Conservation (phyloP, 1,140 invertebrate species). For the Diachasma alloeum region DNA sequence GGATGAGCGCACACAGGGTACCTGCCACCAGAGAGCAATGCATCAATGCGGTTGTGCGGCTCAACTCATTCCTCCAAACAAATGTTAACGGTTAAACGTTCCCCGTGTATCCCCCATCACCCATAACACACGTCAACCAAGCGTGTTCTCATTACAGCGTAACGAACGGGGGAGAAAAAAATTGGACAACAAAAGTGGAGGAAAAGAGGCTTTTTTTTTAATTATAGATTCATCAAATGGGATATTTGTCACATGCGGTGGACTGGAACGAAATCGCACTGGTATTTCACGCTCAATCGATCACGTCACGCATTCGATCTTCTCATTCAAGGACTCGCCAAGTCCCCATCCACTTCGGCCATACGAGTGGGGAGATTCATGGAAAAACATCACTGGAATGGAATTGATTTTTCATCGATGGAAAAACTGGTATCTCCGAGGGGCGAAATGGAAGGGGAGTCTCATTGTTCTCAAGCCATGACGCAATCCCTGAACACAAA, state of each 20-base stretch:
- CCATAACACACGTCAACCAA: neutral
- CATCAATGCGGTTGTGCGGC: constrained; percentile 1
- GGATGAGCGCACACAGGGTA: neutral
- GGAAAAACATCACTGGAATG: too few species aligned
- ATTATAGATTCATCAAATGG: neutral
- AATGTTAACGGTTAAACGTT: constrained; percentile 1
- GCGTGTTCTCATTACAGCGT: neutral
- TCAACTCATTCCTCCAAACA: neutral
- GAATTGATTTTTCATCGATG: too few species aligned
- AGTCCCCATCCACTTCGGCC: too few species aligned
- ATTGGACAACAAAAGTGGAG: neutral
- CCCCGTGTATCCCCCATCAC: neutral
- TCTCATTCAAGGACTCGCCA: constrained; percentile 2
- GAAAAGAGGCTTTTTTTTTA: neutral
- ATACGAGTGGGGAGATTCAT: too few species aligned
- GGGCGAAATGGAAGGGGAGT: too few species aligned
- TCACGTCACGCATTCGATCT: constrained; percentile 20
- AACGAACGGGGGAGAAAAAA: neutral
- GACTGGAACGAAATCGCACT: neutral
- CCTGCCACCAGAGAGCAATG: constrained; percentile 15
- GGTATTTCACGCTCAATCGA: constrained; percentile 26
- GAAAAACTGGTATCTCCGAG: too few species aligned
- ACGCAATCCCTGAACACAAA: too few species aligned
- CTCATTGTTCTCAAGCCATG: too few species aligned
- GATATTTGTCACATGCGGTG: neutral